phyloP scores from a whole-genome alignment of 2,113 vertebrate species.

The Ochotona princeps region DNA sequence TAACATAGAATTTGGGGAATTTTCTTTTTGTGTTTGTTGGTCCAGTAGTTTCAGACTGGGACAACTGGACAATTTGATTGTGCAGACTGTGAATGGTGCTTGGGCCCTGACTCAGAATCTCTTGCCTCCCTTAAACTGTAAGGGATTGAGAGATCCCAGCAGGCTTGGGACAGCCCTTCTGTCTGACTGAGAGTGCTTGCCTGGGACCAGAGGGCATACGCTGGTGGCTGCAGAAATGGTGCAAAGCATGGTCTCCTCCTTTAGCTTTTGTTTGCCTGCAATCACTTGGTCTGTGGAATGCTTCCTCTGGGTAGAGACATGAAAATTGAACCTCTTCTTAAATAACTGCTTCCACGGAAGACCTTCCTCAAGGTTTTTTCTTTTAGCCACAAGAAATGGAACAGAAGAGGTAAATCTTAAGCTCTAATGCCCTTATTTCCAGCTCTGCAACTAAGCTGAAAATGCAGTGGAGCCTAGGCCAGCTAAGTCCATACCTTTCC shows the following conservation, averaged over 20 bases:
- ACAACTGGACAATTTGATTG: constrained; percentile 31
- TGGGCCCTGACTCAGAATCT: constrained; percentile 10
- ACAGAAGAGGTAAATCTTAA: background rate
- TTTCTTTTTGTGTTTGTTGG: constrained; percentile 22
- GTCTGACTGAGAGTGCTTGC: background rate
- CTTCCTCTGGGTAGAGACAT: constrained; percentile 28
- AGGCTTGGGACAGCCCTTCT: background rate
- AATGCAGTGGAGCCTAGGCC: background rate
- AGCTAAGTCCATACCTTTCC: constrained; percentile 62
- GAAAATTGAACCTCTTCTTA: constrained; percentile 53
- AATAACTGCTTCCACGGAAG: constrained; percentile 56
- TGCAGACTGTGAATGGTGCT: background rate
- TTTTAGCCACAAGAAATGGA: constrained; percentile 42
- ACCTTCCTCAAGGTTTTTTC: constrained; percentile 19
- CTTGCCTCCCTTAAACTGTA: background rate
- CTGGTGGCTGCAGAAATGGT: background rate
- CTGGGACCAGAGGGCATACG: background rate
- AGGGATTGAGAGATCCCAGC: background rate
- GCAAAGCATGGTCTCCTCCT: constrained; percentile 4
- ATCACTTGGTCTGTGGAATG: constrained; percentile 17
- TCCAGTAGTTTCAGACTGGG: background rate
- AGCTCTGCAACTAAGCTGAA: constrained; percentile 29
- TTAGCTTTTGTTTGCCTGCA: constrained; percentile 58
- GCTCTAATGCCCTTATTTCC: constrained; percentile 42
- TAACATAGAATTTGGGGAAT: background rate